Percentiles rank a stretch among this genome's conserved stretches.
Conservation (phyloP, 2,797 vertebrate genomes). For the Sebastolobus alascanus region DNA sequence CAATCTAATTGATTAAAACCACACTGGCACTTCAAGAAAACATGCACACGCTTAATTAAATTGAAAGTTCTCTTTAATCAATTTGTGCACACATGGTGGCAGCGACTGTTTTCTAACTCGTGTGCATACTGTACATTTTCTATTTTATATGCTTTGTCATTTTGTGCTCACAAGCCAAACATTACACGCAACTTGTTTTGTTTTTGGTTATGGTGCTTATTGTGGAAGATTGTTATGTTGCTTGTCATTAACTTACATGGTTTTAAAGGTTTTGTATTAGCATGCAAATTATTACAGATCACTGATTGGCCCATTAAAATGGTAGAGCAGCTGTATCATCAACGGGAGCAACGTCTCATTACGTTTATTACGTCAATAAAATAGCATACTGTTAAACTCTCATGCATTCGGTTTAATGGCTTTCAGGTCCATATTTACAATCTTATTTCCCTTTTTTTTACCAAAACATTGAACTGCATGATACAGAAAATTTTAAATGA, state of each 20-base stretch:
- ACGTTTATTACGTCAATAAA: neutral
- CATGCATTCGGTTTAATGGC: neutral
- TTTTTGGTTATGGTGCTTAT: neutral
- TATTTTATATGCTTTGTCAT: neutral
- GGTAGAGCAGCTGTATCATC: neutral
- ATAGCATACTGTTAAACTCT: neutral
- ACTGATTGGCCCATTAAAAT: conserved; percentile 6
- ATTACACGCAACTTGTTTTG: neutral
- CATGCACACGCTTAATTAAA: conserved; percentile 22
- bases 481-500: neutral
- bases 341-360: neutral
- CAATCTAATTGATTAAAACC: conserved; percentile 38
- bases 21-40: conserved; percentile 18
- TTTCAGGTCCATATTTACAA: neutral
- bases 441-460: neutral
- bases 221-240: neutral
- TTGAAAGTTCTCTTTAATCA: conserved; percentile 9
- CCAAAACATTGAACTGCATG: neutral
- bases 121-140: neutral
- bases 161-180: neutral
- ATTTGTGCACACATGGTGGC: neutral
- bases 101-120: neutral
- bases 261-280: conserved; percentile 1
- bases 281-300: neutral
- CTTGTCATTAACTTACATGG: neutral